These are phyloP conservation scores for Andrena cerasifolii DNA, from an alignment of 1,140 invertebrate species.

Conservation along the genomic window DNA sequence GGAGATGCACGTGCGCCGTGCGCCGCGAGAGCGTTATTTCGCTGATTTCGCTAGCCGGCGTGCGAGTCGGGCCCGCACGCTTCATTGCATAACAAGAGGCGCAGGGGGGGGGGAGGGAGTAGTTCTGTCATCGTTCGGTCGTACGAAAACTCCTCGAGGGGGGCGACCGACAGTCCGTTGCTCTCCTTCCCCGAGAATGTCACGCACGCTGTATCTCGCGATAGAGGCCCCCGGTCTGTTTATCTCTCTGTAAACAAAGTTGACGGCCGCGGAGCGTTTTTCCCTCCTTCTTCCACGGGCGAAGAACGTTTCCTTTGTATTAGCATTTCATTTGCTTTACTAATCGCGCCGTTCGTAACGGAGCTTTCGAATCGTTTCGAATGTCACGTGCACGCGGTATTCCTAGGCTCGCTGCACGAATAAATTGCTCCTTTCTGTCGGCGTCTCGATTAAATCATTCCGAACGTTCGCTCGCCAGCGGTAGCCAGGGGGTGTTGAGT, in stretches of 20 bases:
- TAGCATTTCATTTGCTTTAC: not conserved
- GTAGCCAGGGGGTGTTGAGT: constrained; percentile 15
- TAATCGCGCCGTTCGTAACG: not conserved
- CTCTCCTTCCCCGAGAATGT: not conserved
- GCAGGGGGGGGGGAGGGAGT: constrained; percentile 21
- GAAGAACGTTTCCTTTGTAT: constrained; percentile 31
- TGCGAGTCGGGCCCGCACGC: constrained; percentile 19
- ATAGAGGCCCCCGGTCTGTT: constrained; percentile 1
- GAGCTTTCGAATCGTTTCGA: not conserved
- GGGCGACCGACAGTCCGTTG: too few species aligned
- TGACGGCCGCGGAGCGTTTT: constrained; percentile 10
- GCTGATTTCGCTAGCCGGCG: constrained; percentile 49
- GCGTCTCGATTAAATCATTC: not conserved
- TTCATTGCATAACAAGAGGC: constrained; percentile 56
- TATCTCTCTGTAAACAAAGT: constrained; percentile 33
- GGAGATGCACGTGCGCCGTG: constrained; percentile 39
- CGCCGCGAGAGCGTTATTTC: constrained; percentile 39
- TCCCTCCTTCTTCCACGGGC: too few species aligned
- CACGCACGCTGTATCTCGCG: constrained; percentile 3
- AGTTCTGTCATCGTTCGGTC: constrained; percentile 9
- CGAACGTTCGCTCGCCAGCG: not conserved
- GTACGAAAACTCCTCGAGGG: constrained; percentile 12
- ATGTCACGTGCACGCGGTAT: not conserved
- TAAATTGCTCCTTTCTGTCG: not conserved
- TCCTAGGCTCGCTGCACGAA: not conserved